These are phyloP conservation scores for Pentamera pediparva DNA, from an alignment of 53 echinoderm and acorn worm species.

Conservation along the genomic window DNA sequence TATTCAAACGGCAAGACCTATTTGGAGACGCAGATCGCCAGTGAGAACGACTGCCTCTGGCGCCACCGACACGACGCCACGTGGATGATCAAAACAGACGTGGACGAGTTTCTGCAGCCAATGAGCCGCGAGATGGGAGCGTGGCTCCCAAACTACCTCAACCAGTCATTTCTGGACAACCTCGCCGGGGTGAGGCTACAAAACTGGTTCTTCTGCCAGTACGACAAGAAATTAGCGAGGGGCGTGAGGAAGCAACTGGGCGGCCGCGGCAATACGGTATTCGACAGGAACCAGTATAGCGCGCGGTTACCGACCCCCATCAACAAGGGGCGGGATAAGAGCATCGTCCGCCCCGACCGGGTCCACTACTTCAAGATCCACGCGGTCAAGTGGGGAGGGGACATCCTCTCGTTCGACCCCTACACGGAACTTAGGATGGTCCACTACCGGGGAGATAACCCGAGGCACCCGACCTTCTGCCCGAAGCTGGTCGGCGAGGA, in stretches of 20 bases:
- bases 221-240: slow-evolving; percentile 28
- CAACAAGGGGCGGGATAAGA: slow-evolving; percentile 73
- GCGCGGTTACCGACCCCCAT: slow-evolving; percentile 49
- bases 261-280: slow-evolving; percentile 31
- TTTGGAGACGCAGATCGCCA: slow-evolving; percentile 62
- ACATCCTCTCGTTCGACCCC: slow-evolving; percentile 51
- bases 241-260: slow-evolving; percentile 10
- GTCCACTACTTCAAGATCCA: slow-evolving; percentile 92
- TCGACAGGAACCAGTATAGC: slow-evolving; percentile 68
- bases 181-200: slow-evolving; percentile 57
- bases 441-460: slow-evolving; percentile 76
- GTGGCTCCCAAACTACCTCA: slow-evolving; percentile 54
- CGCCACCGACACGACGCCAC: slow-evolving; percentile 35
- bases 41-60: slow-evolving; percentile 72
- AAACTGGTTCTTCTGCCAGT: slow-evolving; percentile 86
- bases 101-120: slow-evolving; percentile 73
- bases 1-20: slow-evolving; percentile 56
- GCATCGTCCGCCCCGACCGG: slow-evolving; percentile 67
- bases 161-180: slow-evolving; percentile 42
- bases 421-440: slow-evolving; percentile 62
- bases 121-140: slow-evolving; percentile 39
- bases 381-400: slow-evolving; percentile 71
- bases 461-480: slow-evolving; percentile 56
- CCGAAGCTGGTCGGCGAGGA: slow-evolving; percentile 58
- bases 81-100: slow-evolving; percentile 75